Conservation (phyloP, 2,888 invertebrate genomes). For the Bombylius major region DNA sequence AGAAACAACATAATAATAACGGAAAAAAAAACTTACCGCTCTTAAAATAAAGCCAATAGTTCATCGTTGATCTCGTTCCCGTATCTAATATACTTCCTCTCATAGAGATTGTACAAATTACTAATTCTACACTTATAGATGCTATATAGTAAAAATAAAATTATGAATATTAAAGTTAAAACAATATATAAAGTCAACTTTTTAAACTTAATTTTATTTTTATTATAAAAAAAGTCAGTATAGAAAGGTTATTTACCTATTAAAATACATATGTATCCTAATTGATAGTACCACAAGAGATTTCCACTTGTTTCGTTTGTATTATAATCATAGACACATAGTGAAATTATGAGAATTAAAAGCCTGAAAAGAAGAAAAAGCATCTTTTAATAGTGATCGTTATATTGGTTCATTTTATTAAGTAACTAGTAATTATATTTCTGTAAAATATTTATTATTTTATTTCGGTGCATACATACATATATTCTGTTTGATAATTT, state of each 20-base stretch:
- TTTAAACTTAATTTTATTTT: background rate
- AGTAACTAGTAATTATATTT: no score
- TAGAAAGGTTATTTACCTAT: slow-evolving; percentile 27
- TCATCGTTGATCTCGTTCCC: slow-evolving; percentile 59
- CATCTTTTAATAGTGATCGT: no score
- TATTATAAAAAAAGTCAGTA: background rate
- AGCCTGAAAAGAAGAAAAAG: slow-evolving; percentile 24
- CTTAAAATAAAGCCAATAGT: slow-evolving; percentile 65
- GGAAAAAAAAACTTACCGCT: slow-evolving; percentile 47
- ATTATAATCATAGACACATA: slow-evolving; percentile 32
- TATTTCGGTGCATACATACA: no score
- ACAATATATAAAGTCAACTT: background rate
- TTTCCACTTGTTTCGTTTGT: slow-evolving; percentile 31
- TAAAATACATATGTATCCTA: slow-evolving; percentile 35
- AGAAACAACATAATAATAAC: no score
- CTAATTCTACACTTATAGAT: slow-evolving; percentile 53
- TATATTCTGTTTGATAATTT: no score
- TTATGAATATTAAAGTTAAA: background rate
- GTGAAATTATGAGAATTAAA: slow-evolving; percentile 31
- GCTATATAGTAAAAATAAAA: slow-evolving; percentile 22
- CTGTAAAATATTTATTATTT: no score
- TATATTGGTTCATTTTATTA: no score
- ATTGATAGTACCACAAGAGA: slow-evolving; percentile 35
- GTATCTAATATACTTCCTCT: slow-evolving; percentile 68
- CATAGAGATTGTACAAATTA: slow-evolving; percentile 61